Percentiles rank a stretch among this genome's conserved stretches.
Conservation (phyloP, 2,113 vertebrate species). For the Zosterops pallidus region DNA sequence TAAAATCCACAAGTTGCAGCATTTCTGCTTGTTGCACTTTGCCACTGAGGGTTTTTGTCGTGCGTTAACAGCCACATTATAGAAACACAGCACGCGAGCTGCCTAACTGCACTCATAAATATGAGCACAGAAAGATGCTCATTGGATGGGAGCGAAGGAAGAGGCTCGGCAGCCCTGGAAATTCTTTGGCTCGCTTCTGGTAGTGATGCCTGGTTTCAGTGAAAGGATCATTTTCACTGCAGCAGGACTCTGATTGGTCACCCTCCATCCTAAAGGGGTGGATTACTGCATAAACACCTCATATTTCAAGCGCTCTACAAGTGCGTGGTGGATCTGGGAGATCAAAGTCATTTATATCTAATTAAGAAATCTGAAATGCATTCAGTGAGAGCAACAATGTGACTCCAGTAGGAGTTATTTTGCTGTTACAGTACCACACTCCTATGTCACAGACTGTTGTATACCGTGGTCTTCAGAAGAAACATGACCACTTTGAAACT, state of each 20-base stretch:
- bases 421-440: neutral
- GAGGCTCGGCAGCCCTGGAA: neutral
- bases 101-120: neutral
- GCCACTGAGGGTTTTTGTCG: neutral
- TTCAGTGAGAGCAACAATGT: neutral
- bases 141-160: neutral
- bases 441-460: neutral
- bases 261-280: neutral
- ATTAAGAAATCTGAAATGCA: neutral
- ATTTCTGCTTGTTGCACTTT: neutral
- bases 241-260: neutral
- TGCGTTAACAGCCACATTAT: neutral
- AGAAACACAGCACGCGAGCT: neutral
- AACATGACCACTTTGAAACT: neutral
- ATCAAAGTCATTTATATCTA: neutral
- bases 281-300: neutral
- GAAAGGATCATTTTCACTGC: slow-evolving; percentile 48
- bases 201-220: neutral
- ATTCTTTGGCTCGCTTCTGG: neutral
- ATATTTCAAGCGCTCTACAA: neutral
- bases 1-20: neutral
- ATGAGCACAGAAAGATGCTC: neutral
- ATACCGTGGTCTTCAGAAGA: neutral
- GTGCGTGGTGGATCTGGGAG: neutral
- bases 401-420: neutral